Evolutionary conservation across 1,140 invertebrate genomes (phyloP).

Genomic region (Leptinotarsa defecta): DNA sequence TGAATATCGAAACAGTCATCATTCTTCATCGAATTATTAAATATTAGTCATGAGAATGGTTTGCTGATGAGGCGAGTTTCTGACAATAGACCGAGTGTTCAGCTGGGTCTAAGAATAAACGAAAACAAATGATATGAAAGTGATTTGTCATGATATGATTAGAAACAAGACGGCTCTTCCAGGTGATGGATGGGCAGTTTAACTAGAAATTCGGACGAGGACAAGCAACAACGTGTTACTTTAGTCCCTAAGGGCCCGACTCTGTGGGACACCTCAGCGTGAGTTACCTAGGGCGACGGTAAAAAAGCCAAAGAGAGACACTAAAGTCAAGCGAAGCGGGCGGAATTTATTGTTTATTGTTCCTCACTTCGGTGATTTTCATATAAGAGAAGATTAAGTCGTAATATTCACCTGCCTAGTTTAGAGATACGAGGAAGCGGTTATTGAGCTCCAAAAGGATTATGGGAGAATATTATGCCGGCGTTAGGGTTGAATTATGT

Average conservation of each 20-base stretch:
- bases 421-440: not conserved
- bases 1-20: not conserved
- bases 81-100: slow-evolving; percentile 4
- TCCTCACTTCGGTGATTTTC: slow-evolving; percentile 9
- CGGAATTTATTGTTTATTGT: slow-evolving; percentile 15
- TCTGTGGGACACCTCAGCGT: not conserved
- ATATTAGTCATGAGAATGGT: slow-evolving; percentile 1
- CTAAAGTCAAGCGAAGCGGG: slow-evolving; percentile 5
- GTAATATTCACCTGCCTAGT: slow-evolving; percentile 6
- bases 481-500: slow-evolving; percentile 8
- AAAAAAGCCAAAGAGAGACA: not conserved
- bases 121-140: slow-evolving; percentile 1
- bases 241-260: not conserved
- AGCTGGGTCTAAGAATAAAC: not conserved
- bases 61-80: not conserved
- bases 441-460: not conserved
- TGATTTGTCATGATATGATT: not conserved
- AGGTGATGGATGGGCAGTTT: not conserved
- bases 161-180: not conserved
- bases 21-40: not conserved
- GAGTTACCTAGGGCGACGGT: not conserved
- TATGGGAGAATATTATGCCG: not conserved
- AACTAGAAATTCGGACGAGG: slow-evolving; percentile 1
- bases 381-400: slow-evolving; percentile 11
- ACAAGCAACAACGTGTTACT: not conserved